These are phyloP conservation scores for Cygnus olor DNA, from an alignment of 2,797 vertebrate species.

Conservation along the genomic window DNA sequence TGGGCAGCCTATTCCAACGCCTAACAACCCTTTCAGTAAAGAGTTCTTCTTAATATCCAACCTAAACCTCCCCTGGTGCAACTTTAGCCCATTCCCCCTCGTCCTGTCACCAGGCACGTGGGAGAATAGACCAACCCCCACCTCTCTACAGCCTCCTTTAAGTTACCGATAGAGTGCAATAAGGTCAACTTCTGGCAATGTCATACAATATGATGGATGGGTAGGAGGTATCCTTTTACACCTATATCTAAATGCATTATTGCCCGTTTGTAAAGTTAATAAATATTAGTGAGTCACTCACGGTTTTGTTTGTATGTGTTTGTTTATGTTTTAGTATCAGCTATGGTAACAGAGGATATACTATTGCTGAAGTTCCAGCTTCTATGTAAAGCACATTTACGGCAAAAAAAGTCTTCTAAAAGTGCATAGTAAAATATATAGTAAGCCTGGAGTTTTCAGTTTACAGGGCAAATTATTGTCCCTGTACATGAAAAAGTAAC, in stretches of 20 bases:
- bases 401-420: slow-evolving; percentile 43
- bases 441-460: slow-evolving; percentile 60
- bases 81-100: too few species aligned
- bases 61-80: too few species aligned
- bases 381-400: slow-evolving; percentile 13
- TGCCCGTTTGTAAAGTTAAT: not conserved
- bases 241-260: not conserved
- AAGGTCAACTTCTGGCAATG: not conserved
- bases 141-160: too few species aligned
- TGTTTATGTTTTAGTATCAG: not conserved
- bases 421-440: slow-evolving; percentile 54
- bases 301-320: rapidly evolving
- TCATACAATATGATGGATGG: not conserved
- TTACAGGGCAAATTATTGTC: slow-evolving; percentile 71
- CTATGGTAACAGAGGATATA: not conserved
- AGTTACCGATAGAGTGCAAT: too few species aligned
- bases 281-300: not conserved
- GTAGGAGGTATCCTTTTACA: not conserved
- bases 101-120: too few species aligned
- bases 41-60: too few species aligned
- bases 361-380: not conserved
- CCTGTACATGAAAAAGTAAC: slow-evolving; percentile 69
- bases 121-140: too few species aligned
- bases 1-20: too few species aligned
- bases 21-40: too few species aligned